These are phyloP conservation scores for Axea sp. DNA, from an alignment of 2,888 invertebrate genomes.

Conservation along the genomic window DNA sequence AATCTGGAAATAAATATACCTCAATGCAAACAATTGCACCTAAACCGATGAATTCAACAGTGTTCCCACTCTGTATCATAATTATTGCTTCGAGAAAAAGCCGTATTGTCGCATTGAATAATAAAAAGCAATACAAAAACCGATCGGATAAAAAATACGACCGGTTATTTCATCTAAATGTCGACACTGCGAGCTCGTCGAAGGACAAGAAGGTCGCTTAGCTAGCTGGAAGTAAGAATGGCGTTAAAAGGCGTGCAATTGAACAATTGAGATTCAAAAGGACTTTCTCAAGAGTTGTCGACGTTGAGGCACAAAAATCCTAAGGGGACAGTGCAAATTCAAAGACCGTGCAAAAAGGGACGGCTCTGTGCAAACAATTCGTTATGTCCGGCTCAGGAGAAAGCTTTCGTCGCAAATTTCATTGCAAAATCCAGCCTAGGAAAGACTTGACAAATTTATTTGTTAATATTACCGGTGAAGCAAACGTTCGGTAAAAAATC, in stretches of 20 bases:
- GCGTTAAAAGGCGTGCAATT: slow-evolving; percentile 48
- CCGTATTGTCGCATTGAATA: slow-evolving; percentile 35
- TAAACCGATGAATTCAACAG: slow-evolving; percentile 16
- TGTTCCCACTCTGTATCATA: slow-evolving; percentile 6
- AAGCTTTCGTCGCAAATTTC: too few species aligned
- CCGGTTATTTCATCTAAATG: slow-evolving; percentile 58
- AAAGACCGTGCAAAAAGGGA: background rate
- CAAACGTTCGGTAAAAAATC: too few species aligned
- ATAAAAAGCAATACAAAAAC: slow-evolving; percentile 36
- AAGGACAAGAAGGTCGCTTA: slow-evolving; percentile 54
- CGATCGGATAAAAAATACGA: slow-evolving; percentile 45
- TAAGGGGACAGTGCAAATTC: slow-evolving; percentile 1
- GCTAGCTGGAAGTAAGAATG: slow-evolving; percentile 19
- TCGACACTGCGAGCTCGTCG: slow-evolving; percentile 26
- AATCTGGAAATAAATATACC: too few species aligned
- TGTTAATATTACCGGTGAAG: too few species aligned
- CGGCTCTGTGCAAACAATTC: too few species aligned
- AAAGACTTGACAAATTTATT: too few species aligned
- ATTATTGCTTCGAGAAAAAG: slow-evolving; percentile 24
- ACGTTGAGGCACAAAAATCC: background rate
- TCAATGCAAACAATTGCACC: slow-evolving; percentile 2
- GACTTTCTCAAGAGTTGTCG: slow-evolving; percentile 12
- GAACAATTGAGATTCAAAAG: slow-evolving; percentile 30
- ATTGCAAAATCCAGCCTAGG: too few species aligned
- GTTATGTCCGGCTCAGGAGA: too few species aligned